Evolutionary conservation across 2,797 vertebrate genomes (phyloP), one percentile per base, ranked within the genome.

Genomic region (Chloroceryle amazona): DNA sequence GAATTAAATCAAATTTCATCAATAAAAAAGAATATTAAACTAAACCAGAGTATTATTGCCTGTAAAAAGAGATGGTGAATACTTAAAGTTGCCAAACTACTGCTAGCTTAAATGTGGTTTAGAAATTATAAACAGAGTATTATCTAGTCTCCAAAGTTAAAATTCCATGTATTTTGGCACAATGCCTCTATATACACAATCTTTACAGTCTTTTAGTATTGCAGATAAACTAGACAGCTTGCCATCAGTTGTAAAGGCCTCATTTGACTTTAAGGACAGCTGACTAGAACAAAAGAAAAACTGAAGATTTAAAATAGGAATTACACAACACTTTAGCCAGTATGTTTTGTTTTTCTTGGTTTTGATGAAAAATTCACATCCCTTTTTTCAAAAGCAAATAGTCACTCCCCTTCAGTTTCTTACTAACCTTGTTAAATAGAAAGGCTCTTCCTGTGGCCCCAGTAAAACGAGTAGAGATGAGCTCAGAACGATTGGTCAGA

Each of bases 381-480:
- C 22, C 13, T 31, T 62, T 91, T 95, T 80, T 76, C 63, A 39
- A 51, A 81, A 88, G 31, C n/a, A 65, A 74, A 28, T 0, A 37
- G 22, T 25, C 52, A 20, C 4, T 58, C 10, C 19, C 29, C 68
- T 44, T 49, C 73, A 62, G 47, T 28, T 81, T 73, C 61, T 89
- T 58, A 98, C 95, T 28, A 97, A 99, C 99, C 99, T 99, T 99
- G 96, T 99, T 99, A 97, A 99, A 99, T 97, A 99, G 99, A 97
- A 99, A 99, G 11, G 99, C 99, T 96, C 99, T 98, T 93, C 99
- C 99, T 0, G 99, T 99, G 95, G 99, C 99, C 25, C 99, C 99
- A 11, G 99, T 99, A 96, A 99, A 99, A 54, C 99, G 99, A 13
- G 99, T 99, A 25, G 99, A 99, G 98, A 99, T 99, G 60, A 99